Evolutionary conservation across 2,888 invertebrate genomes (phyloP).

Genomic region (Caenorhabditis macrosperma): DNA sequence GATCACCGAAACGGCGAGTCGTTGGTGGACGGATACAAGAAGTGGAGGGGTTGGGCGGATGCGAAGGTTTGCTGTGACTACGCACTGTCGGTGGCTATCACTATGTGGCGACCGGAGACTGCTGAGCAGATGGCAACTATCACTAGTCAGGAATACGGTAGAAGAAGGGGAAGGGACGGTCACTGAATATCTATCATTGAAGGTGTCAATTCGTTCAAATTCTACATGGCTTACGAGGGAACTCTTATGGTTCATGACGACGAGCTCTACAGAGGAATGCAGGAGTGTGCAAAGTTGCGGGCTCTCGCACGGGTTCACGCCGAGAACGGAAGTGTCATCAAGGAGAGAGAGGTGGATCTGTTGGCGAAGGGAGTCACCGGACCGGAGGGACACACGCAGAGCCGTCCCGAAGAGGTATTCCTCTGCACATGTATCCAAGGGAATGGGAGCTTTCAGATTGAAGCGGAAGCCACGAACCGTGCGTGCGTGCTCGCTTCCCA

Average conservation of each 20-base stretch:
- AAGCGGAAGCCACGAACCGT: slow-evolving; percentile 94
- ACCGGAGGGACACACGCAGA: slow-evolving; percentile 86
- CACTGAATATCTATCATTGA: too few relatives aligned
- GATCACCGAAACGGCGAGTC: slow-evolving; percentile 61
- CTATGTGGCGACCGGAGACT: slow-evolving; percentile 87
- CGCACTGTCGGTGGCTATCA: slow-evolving; percentile 91
- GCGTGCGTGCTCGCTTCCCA: slow-evolving; percentile 90
- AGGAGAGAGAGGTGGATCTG: slow-evolving; percentile 90
- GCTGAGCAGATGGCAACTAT: slow-evolving; percentile 90
- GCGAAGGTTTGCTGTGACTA: slow-evolving; percentile 96
- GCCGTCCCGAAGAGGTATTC: slow-evolving; percentile 65
- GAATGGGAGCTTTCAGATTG: slow-evolving; percentile 83
- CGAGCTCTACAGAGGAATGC: slow-evolving; percentile 86
- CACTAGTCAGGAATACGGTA: slow-evolving; percentile 84
- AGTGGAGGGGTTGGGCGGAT: slow-evolving; percentile 93
- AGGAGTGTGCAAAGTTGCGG: slow-evolving; percentile 83
- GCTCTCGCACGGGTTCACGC: slow-evolving; percentile 95
- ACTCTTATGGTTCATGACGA: slow-evolving; percentile 91
- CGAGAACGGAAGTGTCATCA: slow-evolving; percentile 95
- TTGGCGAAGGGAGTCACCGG: slow-evolving; percentile 86
- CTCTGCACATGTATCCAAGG: neutral
- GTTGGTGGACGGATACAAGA: slow-evolving; percentile 91
- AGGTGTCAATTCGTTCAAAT: slow-evolving; percentile 97
- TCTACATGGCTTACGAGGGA: slow-evolving; percentile 97
- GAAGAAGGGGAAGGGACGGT: too few relatives aligned